A percentile compares a stretch with the other conserved stretches of the same genome.
These are phyloP conservation scores for Porites rus DNA, from an alignment of 92 coral and sea anemone genomes.

Conservation along the genomic window DNA sequence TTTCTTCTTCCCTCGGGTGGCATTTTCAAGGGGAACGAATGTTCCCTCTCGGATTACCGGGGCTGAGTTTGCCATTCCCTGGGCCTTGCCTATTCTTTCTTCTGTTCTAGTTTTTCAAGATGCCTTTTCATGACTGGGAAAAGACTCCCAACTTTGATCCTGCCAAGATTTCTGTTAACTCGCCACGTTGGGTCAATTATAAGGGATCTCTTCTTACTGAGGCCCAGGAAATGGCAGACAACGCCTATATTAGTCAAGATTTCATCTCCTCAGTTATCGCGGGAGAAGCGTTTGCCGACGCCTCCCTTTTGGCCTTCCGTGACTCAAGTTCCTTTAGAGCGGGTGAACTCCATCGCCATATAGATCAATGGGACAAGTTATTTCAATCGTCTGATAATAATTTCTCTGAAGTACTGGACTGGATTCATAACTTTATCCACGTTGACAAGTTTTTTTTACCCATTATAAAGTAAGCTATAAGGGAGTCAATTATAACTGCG, in stretches of 20 bases:
- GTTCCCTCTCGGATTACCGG: conserved; percentile 26
- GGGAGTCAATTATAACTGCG: conserved; percentile 17
- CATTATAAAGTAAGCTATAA: conserved; percentile 28
- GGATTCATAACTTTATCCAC: conserved; percentile 17
- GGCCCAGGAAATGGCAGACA: conserved; percentile 22
- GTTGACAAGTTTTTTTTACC: conserved; percentile 19
- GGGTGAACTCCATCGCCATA: conserved; percentile 47
- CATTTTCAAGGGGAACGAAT: conserved; percentile 38
- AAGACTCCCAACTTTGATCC: conserved; percentile 34
- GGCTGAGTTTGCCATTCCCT: conserved; percentile 15
- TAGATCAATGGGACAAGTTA: conserved; percentile 36
- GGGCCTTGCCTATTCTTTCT: conserved; percentile 19
- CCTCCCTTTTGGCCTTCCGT: conserved; percentile 44
- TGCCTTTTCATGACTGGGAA: conserved; percentile 30
- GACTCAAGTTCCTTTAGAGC: conserved; percentile 44
- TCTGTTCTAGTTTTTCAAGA: conserved; percentile 22
- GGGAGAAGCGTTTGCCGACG: conserved; percentile 38
- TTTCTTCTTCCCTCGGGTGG: conserved; percentile 32
- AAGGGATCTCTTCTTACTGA: background rate
- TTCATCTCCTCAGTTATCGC: conserved; percentile 7
- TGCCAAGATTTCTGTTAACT: conserved; percentile 14
- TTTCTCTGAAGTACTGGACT: conserved; percentile 21
- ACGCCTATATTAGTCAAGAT: conserved; percentile 28
- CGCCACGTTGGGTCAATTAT: conserved; percentile 14
- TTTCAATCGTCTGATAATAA: background rate